Evolutionary conservation across 35 echinoderm and acorn worm genomes (phyloP).

Genomic region (Heliocidaris erythrogramma): DNA sequence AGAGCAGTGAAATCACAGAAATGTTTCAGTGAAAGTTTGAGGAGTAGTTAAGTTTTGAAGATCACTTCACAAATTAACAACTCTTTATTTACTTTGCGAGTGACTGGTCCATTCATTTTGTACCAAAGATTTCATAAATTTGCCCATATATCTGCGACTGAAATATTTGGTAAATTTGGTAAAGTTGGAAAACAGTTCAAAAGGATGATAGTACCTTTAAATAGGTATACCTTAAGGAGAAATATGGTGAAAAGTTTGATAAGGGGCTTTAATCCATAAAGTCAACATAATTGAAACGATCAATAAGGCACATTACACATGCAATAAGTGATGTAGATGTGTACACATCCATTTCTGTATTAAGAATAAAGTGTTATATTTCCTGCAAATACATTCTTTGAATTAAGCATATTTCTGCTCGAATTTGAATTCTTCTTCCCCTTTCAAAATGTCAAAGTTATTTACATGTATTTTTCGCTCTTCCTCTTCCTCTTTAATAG

Average conservation of each 20-base stretch:
- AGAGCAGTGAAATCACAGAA: not conserved
- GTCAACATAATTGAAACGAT: not conserved
- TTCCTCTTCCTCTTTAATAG: not conserved
- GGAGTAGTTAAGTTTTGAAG: too few species aligned
- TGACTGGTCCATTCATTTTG: too few species aligned
- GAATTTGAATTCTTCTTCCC: not conserved
- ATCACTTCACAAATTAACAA: too few species aligned
- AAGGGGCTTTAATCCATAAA: not conserved
- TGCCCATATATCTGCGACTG: too few species aligned
- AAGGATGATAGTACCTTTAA: not conserved
- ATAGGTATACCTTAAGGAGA: not conserved
- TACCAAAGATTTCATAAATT: too few species aligned
- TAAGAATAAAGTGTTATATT: too few species aligned
- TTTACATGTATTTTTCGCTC: not conserved
- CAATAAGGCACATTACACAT: not conserved
- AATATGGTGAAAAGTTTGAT: not conserved
- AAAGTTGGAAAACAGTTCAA: too few species aligned
- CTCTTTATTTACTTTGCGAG: too few species aligned
- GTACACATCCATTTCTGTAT: too few species aligned
- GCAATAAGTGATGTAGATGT: too few species aligned
- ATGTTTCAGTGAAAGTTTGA: too few species aligned
- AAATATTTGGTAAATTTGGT: too few species aligned
- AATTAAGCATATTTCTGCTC: not conserved
- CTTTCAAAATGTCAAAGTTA: not conserved
- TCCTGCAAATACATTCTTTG: not conserved